Evolutionary conservation across 2,113 vertebrate species (phyloP).

Genomic region (Trogon surrucura): DNA sequence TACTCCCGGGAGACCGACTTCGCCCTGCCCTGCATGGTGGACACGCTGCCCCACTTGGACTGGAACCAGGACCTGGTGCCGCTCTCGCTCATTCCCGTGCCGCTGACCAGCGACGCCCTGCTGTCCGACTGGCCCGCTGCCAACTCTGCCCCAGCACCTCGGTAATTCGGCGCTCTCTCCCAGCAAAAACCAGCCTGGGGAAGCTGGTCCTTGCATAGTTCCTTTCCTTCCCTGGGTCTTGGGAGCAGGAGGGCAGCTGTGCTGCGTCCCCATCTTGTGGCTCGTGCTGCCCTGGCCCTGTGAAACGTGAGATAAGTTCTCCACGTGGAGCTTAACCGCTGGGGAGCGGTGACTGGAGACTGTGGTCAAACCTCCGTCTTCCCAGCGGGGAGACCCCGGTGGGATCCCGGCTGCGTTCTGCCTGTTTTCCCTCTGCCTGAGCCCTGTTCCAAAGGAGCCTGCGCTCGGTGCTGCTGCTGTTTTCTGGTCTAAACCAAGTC

Average conservation of each 20-base stretch:
- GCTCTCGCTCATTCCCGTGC: conserved; percentile 91
- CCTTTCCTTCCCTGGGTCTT: not conserved
- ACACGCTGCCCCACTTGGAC: conserved; percentile 91
- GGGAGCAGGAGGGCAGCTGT: not conserved
- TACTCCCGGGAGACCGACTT: conserved; percentile 97
- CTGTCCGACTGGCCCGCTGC: conserved; percentile 91
- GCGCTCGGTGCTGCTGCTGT: rapidly evolving
- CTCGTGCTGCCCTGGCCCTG: not conserved
- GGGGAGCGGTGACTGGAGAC: not conserved
- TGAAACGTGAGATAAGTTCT: rapidly evolving
- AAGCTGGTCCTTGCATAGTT: rapidly evolving
- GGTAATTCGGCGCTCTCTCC: conserved; percentile 69
- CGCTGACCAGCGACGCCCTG: conserved; percentile 86
- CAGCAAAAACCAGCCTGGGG: rapidly evolving
- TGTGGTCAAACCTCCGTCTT: rapidly evolving
- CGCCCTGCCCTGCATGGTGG: conserved; percentile 91
- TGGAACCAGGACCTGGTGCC: conserved; percentile 97
- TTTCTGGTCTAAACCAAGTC: rapidly evolving
- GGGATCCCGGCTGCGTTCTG: not conserved
- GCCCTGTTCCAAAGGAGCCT: rapidly evolving
- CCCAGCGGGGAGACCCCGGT: not conserved
- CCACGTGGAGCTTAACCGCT: rapidly evolving
- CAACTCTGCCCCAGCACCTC: conserved; percentile 85
- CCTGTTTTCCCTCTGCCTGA: not conserved
- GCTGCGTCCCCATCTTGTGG: not conserved